Conservation (phyloP, 2,888 invertebrate genomes). For the Troides oblongomaculatus region DNA sequence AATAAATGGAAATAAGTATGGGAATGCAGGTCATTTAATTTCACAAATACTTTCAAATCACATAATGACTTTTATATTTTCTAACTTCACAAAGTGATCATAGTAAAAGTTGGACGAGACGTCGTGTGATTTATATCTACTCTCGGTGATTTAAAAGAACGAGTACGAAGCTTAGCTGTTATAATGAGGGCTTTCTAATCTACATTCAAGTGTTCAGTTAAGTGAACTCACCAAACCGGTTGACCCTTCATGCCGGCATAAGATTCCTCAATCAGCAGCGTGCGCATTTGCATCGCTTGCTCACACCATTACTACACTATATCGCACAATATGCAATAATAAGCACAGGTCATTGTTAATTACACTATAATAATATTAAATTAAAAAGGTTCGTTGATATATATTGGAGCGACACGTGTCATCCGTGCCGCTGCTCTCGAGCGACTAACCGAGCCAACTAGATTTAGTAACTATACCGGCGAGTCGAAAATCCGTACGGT, state of each 20-base stretch:
- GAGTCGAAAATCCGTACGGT: slow-evolving; percentile 21
- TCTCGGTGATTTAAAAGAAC: slow-evolving; percentile 4
- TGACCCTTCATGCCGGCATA: slow-evolving; percentile 73
- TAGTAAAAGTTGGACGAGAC: background rate
- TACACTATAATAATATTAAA: slow-evolving; percentile 59
- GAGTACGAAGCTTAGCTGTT: slow-evolving; percentile 28
- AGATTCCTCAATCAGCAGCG: slow-evolving; percentile 56
- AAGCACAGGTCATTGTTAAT: slow-evolving; percentile 69
- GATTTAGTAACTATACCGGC: slow-evolving; percentile 6
- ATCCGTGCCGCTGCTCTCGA: slow-evolving; percentile 19
- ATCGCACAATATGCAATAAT: slow-evolving; percentile 52
- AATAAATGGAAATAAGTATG: no score
- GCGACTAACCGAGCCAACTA: slow-evolving; percentile 21
- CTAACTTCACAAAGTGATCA: background rate
- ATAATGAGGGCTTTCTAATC: slow-evolving; percentile 49
- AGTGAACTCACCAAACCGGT: slow-evolving; percentile 77
- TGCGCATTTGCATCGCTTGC: slow-evolving; percentile 66
- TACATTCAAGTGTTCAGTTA: slow-evolving; percentile 49
- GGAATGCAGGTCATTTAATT: no score
- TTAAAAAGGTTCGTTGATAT: slow-evolving; percentile 36
- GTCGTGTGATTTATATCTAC: background rate
- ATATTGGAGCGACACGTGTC: slow-evolving; percentile 30
- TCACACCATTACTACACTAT: slow-evolving; percentile 63
- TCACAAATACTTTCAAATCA: no score
- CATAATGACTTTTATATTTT: no score